These are phyloP conservation scores for Protophormia terraenovae DNA, from an alignment of 2,888 invertebrate genomes.

Conservation along the genomic window DNA sequence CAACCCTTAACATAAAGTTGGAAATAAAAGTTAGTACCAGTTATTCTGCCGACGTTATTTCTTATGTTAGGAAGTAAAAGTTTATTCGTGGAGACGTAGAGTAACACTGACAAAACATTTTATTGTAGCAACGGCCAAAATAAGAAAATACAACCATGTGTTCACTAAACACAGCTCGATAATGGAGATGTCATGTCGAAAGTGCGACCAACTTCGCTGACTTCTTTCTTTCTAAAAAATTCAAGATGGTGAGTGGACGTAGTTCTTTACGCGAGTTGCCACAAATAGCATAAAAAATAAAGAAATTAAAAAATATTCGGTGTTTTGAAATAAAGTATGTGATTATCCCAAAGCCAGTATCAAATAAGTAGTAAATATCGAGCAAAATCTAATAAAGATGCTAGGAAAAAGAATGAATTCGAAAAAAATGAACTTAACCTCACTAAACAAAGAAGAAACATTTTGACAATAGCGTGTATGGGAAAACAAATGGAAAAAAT, in stretches of 20 bases:
- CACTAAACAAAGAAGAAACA: background rate
- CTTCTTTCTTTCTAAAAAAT: conserved; percentile 79
- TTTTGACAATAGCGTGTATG: background rate
- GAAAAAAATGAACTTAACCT: conserved; percentile 3
- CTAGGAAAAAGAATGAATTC: background rate
- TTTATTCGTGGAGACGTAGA: too few species aligned
- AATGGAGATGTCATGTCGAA: conserved; percentile 6
- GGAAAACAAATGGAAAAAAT: background rate
- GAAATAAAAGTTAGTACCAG: too few species aligned
- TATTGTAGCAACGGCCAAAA: conserved; percentile 2
- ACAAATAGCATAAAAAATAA: conserved; percentile 43
- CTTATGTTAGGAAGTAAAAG: too few species aligned
- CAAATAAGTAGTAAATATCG: background rate
- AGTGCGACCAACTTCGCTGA: conserved; percentile 76
- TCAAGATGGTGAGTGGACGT: conserved; percentile 81
- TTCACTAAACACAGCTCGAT: conserved; percentile 40
- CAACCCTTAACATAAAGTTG: too few species aligned
- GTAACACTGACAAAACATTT: background rate
- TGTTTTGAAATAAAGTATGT: background rate
- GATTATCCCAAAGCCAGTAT: background rate
- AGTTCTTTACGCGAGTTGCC: conserved; percentile 67
- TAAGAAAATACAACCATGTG: conserved; percentile 13
- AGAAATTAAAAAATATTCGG: background rate
- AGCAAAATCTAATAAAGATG: too few species aligned
- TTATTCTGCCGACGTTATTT: too few species aligned